A percentile compares a stretch with the other conserved stretches of the same genome.
Evolutionary conservation across 2,888 invertebrate species (phyloP).

Genomic region (Chydorus sphaericus): DNA sequence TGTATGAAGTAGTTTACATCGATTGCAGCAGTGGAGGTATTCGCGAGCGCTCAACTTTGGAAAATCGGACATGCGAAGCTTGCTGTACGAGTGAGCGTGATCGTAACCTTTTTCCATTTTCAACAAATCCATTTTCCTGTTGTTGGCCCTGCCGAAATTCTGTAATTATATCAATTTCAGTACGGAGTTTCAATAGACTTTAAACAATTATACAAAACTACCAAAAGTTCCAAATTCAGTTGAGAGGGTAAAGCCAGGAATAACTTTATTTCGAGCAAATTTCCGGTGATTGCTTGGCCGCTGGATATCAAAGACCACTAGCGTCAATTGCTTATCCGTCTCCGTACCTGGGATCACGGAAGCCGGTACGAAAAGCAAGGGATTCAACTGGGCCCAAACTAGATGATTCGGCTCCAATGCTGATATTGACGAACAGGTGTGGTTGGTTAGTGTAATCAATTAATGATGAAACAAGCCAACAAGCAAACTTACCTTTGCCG

Average conservation of each 20-base stretch:
- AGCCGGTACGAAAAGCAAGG: neutral
- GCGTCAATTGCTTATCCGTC: neutral
- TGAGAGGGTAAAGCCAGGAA: neutral
- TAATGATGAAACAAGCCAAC: no score
- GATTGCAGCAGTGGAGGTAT: neutral
- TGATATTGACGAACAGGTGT: no score
- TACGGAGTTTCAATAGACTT: neutral
- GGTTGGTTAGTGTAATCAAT: neutral
- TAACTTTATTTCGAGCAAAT: neutral
- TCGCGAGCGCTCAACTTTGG: neutral
- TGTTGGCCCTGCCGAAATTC: neutral
- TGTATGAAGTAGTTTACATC: neutral
- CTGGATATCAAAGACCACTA: neutral
- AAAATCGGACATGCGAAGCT: neutral
- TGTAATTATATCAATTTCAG: neutral
- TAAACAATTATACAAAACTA: no score
- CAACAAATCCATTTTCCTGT: neutral
- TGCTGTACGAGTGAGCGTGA: neutral
- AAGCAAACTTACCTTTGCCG: no score
- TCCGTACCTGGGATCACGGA: neutral
- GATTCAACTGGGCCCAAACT: neutral
- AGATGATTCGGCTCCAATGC: neutral
- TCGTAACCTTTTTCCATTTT: neutral
- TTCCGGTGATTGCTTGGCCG: neutral
- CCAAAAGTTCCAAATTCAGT: conserved; percentile 1